These are phyloP conservation scores for Platyrinchus mystaceus DNA, from an alignment of 2,797 vertebrate genomes.

Conservation along the genomic window DNA sequence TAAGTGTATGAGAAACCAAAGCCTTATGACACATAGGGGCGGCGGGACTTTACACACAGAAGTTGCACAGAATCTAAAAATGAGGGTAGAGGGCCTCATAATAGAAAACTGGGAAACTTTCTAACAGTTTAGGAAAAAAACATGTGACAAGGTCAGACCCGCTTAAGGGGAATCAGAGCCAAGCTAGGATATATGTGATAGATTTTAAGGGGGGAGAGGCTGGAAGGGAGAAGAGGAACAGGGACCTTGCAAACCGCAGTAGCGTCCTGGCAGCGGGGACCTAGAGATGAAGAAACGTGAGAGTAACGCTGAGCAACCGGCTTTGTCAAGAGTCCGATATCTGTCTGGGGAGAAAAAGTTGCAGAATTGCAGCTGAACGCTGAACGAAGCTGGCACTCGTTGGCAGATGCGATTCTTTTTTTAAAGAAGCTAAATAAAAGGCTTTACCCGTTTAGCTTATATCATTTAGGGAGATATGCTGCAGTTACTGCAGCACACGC, in stretches of 20 bases:
- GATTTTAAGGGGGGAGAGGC: neutral
- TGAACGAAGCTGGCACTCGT: neutral
- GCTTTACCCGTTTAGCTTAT: neutral
- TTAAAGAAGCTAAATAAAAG: neutral
- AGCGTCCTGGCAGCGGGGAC: neutral
- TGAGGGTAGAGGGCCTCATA: fast-evolving
- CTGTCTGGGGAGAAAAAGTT: neutral
- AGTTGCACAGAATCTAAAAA: neutral
- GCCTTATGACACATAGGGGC: neutral
- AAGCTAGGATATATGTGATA: neutral
- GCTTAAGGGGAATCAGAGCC: neutral
- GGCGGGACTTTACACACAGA: neutral
- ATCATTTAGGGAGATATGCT: fast-evolving
- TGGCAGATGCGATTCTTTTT: neutral
- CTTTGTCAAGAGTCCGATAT: neutral
- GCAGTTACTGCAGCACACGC: neutral
- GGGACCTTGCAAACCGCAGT: neutral
- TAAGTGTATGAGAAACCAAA: fast-evolving
- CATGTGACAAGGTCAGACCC: neutral
- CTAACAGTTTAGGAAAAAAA: neutral
- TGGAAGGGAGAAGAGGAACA: neutral
- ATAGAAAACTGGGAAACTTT: neutral
- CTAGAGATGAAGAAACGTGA: neutral
- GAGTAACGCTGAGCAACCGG: neutral
- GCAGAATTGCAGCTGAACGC: neutral